phyloP scores from a whole-genome alignment of 2,113 vertebrate genomes.

The Tragulus kanchil region DNA sequence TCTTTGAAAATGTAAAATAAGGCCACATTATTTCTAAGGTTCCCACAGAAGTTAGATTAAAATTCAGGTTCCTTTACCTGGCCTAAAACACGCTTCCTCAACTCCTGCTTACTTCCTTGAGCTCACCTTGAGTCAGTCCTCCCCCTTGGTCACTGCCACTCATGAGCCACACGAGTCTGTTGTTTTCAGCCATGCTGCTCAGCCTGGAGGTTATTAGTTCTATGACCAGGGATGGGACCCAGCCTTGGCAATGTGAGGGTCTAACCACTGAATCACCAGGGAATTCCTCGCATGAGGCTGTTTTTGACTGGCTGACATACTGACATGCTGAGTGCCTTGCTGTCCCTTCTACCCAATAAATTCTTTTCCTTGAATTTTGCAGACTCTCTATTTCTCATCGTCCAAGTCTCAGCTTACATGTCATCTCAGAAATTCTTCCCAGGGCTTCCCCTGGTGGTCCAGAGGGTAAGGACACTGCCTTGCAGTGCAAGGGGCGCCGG shows the following conservation, averaged over 20 bases:
- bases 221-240: not conserved
- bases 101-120: not conserved
- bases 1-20: constrained; percentile 31
- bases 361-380: constrained; percentile 8
- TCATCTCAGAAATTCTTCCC: constrained; percentile 43
- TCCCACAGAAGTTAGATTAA: constrained; percentile 46
- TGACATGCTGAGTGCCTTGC: not conserved
- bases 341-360: not conserved
- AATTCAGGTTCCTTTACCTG: not conserved
- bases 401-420: not conserved
- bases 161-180: not conserved
- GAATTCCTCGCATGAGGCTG: not conserved
- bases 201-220: not conserved
- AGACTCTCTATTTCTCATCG: not conserved
- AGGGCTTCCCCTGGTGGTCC: not conserved
- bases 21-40: not conserved
- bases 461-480: too few species aligned
- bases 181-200: not conserved
- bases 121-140: not conserved
- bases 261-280: not conserved
- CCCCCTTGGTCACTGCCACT: not conserved
- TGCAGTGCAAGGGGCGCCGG: too few species aligned
- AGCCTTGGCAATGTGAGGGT: not conserved
- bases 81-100: not conserved
- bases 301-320: not conserved